Percentiles rank a stretch among this genome's conserved stretches.
Conservation (phyloP, 2,113 vertebrate genomes). For the Pogonocichla stellata region DNA sequence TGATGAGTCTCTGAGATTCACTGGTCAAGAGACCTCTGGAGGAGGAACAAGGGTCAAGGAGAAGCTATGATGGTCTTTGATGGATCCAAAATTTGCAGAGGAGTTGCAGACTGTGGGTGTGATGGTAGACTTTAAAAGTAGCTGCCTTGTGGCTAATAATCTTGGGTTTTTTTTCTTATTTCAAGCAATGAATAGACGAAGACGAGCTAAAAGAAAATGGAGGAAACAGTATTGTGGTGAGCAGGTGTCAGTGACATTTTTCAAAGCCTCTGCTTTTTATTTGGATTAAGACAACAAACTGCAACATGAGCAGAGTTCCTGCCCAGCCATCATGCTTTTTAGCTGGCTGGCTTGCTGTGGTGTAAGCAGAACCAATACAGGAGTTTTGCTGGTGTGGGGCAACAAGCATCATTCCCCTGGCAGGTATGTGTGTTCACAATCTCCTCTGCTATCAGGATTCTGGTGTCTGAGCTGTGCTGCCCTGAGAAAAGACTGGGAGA, state of each 20-base stretch:
- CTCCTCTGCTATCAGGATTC: neutral
- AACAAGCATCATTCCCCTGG: neutral
- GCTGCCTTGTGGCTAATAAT: neutral
- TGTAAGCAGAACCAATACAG: neutral
- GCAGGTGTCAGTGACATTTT: neutral
- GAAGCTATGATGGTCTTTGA: neutral
- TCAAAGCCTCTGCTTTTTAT: neutral
- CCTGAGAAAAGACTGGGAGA: neutral
- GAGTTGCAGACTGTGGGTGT: neutral
- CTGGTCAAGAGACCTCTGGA: neutral
- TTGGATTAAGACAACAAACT: neutral
- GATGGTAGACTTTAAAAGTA: neutral
- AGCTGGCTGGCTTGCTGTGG: neutral
- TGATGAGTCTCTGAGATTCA: neutral
- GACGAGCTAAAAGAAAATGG: neutral
- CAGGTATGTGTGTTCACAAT: accelerated
- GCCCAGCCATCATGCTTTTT: neutral
- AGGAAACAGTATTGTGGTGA: neutral
- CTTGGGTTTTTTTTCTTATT: neutral
- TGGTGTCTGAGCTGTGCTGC: neutral
- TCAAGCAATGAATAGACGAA: neutral
- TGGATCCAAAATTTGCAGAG: neutral
- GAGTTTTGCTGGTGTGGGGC: neutral
- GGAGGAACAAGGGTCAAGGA: neutral
- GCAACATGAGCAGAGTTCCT: neutral